A percentile compares a stretch with the other conserved stretches of the same genome.
Conservation (phyloP, 2,797 vertebrate genomes). For the Amphiprion clarkii region DNA sequence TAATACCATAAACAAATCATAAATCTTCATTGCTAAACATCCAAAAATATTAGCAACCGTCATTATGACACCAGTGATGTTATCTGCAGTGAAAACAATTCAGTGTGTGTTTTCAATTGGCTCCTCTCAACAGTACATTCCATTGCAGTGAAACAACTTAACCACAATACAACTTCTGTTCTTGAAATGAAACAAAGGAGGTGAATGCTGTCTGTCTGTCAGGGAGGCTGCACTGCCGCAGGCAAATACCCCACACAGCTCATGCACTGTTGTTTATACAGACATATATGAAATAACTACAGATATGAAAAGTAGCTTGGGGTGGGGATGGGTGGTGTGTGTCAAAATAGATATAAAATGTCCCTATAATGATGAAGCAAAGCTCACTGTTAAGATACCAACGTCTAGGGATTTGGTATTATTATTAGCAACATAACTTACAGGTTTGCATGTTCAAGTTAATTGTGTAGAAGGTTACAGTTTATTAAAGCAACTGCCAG, state of each 20-base stretch:
- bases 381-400: neutral
- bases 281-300: slow-evolving; percentile 65
- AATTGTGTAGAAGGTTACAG: too few relatives aligned
- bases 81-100: slow-evolving; percentile 70
- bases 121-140: slow-evolving; percentile 82
- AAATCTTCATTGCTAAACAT: slow-evolving; percentile 30
- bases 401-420: neutral
- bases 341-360: neutral
- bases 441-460: too few relatives aligned
- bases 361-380: neutral
- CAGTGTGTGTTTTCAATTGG: slow-evolving; percentile 79
- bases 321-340: neutral
- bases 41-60: slow-evolving; percentile 60
- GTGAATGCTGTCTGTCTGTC: slow-evolving; percentile 83
- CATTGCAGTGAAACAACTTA: slow-evolving; percentile 76
- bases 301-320: slow-evolving; percentile 38
- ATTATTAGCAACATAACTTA: too few relatives aligned
- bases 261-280: slow-evolving; percentile 86
- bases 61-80: slow-evolving; percentile 64
- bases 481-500: neutral
- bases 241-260: slow-evolving; percentile 82
- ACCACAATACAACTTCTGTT: slow-evolving; percentile 87
- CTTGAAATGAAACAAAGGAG: slow-evolving; percentile 87
- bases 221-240: slow-evolving; percentile 80
- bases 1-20: slow-evolving; percentile 37